Evolutionary conservation across 2,888 invertebrate species (phyloP), one percentile per base, ranked within the genome.

Genomic region (Leucozona laternaria): DNA sequence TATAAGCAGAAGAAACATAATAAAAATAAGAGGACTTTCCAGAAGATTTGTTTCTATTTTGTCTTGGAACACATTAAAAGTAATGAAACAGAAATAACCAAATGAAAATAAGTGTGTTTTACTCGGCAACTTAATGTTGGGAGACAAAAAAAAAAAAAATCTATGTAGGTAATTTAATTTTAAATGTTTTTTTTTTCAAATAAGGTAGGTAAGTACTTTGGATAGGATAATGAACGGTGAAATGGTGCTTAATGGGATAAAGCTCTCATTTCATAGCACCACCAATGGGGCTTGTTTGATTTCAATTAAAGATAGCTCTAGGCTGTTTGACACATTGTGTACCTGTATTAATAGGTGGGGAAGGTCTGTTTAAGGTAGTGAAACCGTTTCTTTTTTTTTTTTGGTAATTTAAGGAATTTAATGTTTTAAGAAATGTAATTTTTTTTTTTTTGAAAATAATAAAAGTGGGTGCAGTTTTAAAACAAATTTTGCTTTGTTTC

Each of bases 11-110:
- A n/a, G n/a, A n/a, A n/a, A n/a, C n/a, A n/a, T n/a, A n/a, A n/a
- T n/a, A n/a, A 43, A 43, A n/a, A n/a, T n/a, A n/a, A 2, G 6
- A 43, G n/a, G 34, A 15, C 58, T 20, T 48, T 11, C 8, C 60
- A 50, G 64, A 62, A 79, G 57, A 79, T 79, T 64, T 66, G n/a
- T 76, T 71, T 64, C 43, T 43, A 25, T 45, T 53, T 53, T 53
- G 15, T 6, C 6, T 50, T 13, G 4, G 13, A 50, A 53, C 25
- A 2, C 53, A 53, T 53, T 25, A 25, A 50, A 25, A 25, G 15
- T 15, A 53, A 25, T 25, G 15, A 53, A 25, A 53, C 25, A 25
- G 53, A 53, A 53, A 53, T 6, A 53, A 53, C 2, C 7, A 53
- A 53, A 53, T 22, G 7, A 53, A 25, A 25, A 25, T 25, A 15